phyloP scores from a whole-genome alignment of 2,888 invertebrate species.

The Sinodicranocentrus sp. region DNA sequence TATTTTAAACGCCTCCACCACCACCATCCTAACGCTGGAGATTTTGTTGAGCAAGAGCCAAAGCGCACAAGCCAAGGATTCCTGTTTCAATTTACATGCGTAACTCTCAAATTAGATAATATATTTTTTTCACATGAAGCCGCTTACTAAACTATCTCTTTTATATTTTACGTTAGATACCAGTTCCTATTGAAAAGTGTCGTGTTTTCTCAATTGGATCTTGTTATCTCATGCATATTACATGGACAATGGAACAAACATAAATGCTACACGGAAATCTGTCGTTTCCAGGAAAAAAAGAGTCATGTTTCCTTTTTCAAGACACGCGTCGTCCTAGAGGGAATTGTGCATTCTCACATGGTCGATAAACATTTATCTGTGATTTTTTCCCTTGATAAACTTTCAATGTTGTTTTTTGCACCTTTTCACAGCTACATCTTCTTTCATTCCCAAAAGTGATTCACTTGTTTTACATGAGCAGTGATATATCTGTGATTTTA shows the following conservation, averaged over 20 bases:
- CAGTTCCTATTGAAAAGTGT: neutral
- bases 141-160: neutral
- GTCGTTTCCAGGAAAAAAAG: conserved; percentile 29
- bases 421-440: conserved; percentile 15
- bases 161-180: neutral
- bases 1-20: conserved; percentile 54
- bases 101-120: conserved; percentile 1
- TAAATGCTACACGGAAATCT: conserved; percentile 41
- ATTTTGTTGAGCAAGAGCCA: neutral
- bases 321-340: too few species aligned
- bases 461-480: conserved; percentile 7
- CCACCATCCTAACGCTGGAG: neutral
- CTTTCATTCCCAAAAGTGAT: neutral
- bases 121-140: neutral
- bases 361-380: neutral
- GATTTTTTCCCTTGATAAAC: neutral
- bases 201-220: conserved; percentile 23
- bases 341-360: neutral
- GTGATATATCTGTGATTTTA: conserved; percentile 1
- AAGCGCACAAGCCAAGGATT: neutral
- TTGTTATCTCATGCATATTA: conserved; percentile 45
- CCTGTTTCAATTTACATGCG: neutral
- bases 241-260: conserved; percentile 25
- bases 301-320: neutral
- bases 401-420: neutral